A percentile compares a stretch with the other conserved stretches of the same genome.
phyloP scores from a whole-genome alignment of 2,888 invertebrate genomes.

The Cosmorhoe ocellata region DNA sequence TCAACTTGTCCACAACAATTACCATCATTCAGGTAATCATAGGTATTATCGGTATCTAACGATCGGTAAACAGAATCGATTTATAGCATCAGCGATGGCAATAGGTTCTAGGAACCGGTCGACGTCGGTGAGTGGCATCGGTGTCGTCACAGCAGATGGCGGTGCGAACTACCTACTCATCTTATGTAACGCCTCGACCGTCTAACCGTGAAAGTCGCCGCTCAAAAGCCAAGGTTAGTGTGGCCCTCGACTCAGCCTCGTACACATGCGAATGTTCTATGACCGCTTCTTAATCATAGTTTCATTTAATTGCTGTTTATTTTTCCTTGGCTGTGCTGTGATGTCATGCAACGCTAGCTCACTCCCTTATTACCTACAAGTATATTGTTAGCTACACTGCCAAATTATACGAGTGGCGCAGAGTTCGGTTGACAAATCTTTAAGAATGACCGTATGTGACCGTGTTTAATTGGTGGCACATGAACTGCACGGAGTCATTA shows the following conservation, averaged over 20 bases:
- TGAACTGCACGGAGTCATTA: constrained; percentile 13
- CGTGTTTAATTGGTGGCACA: constrained; percentile 20
- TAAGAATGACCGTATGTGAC: constrained; percentile 22
- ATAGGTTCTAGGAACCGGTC: constrained; percentile 60
- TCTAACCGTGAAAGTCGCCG: constrained; percentile 82
- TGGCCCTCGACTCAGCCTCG: constrained; percentile 70
- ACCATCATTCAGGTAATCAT: constrained; percentile 31
- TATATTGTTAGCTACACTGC: constrained; percentile 34
- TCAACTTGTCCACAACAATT: constrained; percentile 29
- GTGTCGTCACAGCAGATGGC: constrained; percentile 68
- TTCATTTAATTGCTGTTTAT: constrained; percentile 59
- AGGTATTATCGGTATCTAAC: constrained; percentile 32
- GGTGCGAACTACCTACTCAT: constrained; percentile 54
- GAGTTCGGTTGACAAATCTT: constrained; percentile 15
- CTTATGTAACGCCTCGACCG: constrained; percentile 75
- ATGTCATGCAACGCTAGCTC: constrained; percentile 67
- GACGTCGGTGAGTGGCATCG: constrained; percentile 59
- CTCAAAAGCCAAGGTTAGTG: constrained; percentile 81
- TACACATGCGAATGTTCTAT: constrained; percentile 73
- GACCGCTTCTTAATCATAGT: constrained; percentile 53
- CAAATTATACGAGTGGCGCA: constrained; percentile 35
- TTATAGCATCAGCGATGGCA: constrained; percentile 30
- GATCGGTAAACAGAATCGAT: constrained; percentile 35
- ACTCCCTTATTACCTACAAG: constrained; percentile 42
- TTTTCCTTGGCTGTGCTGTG: constrained; percentile 66